A percentile compares a stretch with the other conserved stretches of the same genome.
Evolutionary conservation across 2,113 vertebrate genomes (phyloP).

Genomic region (Trogon surrucura): DNA sequence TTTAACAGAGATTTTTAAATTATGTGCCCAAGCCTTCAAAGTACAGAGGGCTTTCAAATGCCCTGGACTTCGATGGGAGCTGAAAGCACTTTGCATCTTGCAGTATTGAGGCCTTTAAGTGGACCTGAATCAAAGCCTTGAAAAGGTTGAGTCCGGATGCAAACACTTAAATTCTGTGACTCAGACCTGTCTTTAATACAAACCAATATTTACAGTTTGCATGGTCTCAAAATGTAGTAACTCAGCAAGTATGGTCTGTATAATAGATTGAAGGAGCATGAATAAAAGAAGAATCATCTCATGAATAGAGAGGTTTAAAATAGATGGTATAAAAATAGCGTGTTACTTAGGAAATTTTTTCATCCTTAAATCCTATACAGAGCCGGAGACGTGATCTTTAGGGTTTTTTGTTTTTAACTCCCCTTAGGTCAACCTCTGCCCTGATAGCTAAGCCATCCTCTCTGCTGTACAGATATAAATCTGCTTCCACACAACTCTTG

Average conservation of each 20-base stretch:
- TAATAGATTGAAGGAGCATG: constrained; percentile 20
- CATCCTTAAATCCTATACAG: constrained; percentile 29
- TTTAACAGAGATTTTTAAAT: constrained; percentile 40
- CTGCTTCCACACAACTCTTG: constrained; percentile 4
- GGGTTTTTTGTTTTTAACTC: neutral
- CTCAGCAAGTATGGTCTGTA: constrained; percentile 9
- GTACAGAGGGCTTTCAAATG: neutral
- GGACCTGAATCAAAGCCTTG: neutral
- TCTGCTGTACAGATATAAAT: neutral
- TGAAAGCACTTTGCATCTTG: neutral
- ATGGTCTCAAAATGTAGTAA: constrained; percentile 13
- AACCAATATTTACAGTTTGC: constrained; percentile 34
- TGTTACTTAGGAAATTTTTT: constrained; percentile 61
- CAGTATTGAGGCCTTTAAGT: neutral
- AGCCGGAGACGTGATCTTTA: constrained; percentile 25
- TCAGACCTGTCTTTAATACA: neutral
- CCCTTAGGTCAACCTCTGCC: neutral
- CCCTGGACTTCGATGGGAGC: neutral
- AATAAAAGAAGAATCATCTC: constrained; percentile 50
- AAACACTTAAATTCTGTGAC: neutral
- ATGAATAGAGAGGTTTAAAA: constrained; percentile 58
- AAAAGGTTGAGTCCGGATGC: constrained; percentile 2
- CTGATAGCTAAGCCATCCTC: neutral
- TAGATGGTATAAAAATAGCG: constrained; percentile 64
- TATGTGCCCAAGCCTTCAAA: constrained; percentile 44